These are phyloP conservation scores for Amblyopsis rosae DNA, from an alignment of 2,113 vertebrate species.

Conservation along the genomic window DNA sequence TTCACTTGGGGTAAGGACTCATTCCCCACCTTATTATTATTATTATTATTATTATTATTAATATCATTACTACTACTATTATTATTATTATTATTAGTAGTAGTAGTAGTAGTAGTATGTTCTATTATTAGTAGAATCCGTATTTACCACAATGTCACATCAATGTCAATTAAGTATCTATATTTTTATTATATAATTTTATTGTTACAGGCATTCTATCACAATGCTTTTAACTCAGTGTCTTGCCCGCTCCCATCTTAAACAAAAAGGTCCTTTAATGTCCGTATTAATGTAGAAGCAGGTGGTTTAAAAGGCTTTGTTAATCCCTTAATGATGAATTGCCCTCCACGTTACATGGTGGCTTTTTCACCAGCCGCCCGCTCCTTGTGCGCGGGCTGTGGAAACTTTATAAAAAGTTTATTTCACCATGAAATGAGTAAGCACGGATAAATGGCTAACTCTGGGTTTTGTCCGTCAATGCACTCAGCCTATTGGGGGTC, in stretches of 20 bases:
- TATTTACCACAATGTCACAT: too few species aligned
- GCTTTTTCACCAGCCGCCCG: slow-evolving; percentile 70
- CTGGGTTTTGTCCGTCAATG: slow-evolving; percentile 68
- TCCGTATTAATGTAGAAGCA: slow-evolving; percentile 76
- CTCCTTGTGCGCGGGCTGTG: slow-evolving; percentile 68
- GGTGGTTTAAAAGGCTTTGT: slow-evolving; percentile 79
- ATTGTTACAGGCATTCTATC: slow-evolving; percentile 5
- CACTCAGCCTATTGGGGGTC: slow-evolving; percentile 78
- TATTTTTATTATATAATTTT: too few species aligned
- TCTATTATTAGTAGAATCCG: too few species aligned
- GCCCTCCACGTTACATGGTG: slow-evolving; percentile 75
- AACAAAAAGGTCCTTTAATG: slow-evolving; percentile 66
- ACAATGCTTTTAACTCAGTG: slow-evolving; percentile 37
- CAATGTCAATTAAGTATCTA: too few species aligned
- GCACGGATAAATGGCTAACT: slow-evolving; percentile 73
- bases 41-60: too few species aligned
- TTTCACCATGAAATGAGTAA: slow-evolving; percentile 82
- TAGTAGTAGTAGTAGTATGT: too few species aligned
- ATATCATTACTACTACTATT: too few species aligned
- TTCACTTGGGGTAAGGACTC: too few species aligned
- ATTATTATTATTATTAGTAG: too few species aligned
- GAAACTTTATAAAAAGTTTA: slow-evolving; percentile 86
- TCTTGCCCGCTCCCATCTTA: slow-evolving; percentile 50
- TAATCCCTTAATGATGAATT: slow-evolving; percentile 81
- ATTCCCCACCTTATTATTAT: too few species aligned